Conservation (phyloP, 2,113 vertebrate species). For the Peucedramus taeniatus region DNA sequence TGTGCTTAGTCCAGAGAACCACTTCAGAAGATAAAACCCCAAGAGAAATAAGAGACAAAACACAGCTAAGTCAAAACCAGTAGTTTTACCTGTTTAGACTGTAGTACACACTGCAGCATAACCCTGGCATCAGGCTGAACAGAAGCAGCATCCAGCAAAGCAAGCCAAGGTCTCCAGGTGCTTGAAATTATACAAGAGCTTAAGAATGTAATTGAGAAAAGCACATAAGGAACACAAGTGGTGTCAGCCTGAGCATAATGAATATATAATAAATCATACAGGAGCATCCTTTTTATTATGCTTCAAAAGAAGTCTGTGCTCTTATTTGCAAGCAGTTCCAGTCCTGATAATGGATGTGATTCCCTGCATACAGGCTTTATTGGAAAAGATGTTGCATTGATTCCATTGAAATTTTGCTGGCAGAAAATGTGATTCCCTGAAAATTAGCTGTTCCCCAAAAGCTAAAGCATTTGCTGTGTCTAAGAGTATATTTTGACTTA, state of each 20-base stretch:
- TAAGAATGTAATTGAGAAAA: neutral
- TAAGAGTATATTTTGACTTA: neutral
- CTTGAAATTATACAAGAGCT: neutral
- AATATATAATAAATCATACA: neutral
- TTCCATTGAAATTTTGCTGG: neutral
- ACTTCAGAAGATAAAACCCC: neutral
- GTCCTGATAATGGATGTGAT: neutral
- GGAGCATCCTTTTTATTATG: neutral
- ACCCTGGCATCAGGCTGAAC: neutral
- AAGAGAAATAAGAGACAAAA: neutral
- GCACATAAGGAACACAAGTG: neutral
- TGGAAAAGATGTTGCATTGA: neutral
- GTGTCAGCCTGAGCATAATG: neutral
- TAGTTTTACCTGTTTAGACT: neutral
- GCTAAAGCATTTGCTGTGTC: neutral
- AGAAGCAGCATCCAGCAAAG: neutral
- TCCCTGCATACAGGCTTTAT: neutral
- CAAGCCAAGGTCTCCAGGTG: neutral
- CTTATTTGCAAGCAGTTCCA: neutral
- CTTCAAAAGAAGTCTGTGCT: neutral
- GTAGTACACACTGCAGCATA: neutral
- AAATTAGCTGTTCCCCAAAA: neutral
- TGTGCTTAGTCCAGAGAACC: neutral
- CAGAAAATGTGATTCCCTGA: neutral
- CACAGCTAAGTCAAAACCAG: accelerated